Evolutionary conservation across 2,797 vertebrate species (phyloP), one percentile per base, ranked within the genome.

Genomic region (Eulemur rubriventer): DNA sequence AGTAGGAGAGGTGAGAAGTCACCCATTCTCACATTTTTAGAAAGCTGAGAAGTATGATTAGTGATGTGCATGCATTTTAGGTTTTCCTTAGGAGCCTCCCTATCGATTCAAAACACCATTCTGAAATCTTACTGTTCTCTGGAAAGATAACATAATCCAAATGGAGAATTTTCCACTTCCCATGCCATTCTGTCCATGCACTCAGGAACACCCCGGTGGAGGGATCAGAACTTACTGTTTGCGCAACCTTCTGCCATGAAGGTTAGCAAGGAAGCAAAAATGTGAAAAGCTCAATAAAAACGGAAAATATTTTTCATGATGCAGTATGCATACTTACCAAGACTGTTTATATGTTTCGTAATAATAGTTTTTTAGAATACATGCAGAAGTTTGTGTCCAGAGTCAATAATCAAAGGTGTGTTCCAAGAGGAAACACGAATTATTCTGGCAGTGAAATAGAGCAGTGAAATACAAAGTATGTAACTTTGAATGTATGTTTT

Each of bases 211-310:
- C 28, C 43, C 55, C 38, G 46, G 78, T 4, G 18, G 26, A 46
- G 24, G 16, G 84, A 90, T 92, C 95, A 82, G 80, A 78, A 41
- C 22, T 76, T n/a, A 55, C 61, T 33, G 38, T 59, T 84, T 84
- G 13, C 20, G 75, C n/a, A 72, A 33, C 50, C 73, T 93, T 89
- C 83, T 87, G 48, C 67, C 91, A 83, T 65, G 85, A 94, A 96
- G 80, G 69, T 65, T 76, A 69, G 65, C 65, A 67, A 89, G 18
- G 52, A 89, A 95, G 55, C 80, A 79, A 92, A 96, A 89, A 90
- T 79, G 73, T n/a, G 52, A 81, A 75, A 96, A 89, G n/a, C 89
- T 96, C 91, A 89, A 95, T 94, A 96, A 93, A 98, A 93, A 85
- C 92, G 87, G 79, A 93, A 97, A 96, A 75, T 90, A 65, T 52